A percentile compares a stretch with the other conserved stretches of the same genome.
Conservation (phyloP, 2,888 invertebrate species). For the Conops quadrifasciatus region DNA sequence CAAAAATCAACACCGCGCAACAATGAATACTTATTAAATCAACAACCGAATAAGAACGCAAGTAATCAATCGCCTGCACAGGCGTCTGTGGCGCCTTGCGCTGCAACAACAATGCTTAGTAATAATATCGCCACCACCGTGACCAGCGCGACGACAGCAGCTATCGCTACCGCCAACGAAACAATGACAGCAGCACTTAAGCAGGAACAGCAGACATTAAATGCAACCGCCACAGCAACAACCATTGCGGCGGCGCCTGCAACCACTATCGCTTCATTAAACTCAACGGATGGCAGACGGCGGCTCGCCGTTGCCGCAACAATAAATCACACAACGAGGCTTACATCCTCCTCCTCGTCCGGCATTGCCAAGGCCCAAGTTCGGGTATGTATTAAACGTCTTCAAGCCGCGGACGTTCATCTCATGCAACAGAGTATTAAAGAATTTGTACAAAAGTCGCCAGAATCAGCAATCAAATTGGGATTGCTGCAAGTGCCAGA, state of each 20-base stretch:
- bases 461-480: constrained; percentile 69
- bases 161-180: constrained; percentile 7
- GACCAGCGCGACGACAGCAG: constrained; percentile 30
- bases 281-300: constrained; percentile 65
- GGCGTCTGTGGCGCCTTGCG: constrained; percentile 69
- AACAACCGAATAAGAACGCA: constrained; percentile 51
- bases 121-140: constrained; percentile 40
- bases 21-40: constrained; percentile 49
- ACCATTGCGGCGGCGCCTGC: too few relatives aligned
- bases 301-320: neutral
- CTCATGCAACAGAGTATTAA: constrained; percentile 73
- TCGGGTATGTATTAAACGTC: constrained; percentile 64
- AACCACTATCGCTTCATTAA: neutral
- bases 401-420: constrained; percentile 68
- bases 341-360: constrained; percentile 48
- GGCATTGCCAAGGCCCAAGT: constrained; percentile 58
- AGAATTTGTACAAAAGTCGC: constrained; percentile 72
- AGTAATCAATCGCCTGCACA: constrained; percentile 70
- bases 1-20: constrained; percentile 53
- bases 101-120: constrained; percentile 27
- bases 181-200: neutral
- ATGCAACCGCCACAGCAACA: neutral
- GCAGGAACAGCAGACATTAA: neutral
- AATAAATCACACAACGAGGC: constrained; percentile 27
- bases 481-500: constrained; percentile 65